Conservation (phyloP, 53 echinoderm and acorn worm species). For the Apostichopus leukothele region DNA sequence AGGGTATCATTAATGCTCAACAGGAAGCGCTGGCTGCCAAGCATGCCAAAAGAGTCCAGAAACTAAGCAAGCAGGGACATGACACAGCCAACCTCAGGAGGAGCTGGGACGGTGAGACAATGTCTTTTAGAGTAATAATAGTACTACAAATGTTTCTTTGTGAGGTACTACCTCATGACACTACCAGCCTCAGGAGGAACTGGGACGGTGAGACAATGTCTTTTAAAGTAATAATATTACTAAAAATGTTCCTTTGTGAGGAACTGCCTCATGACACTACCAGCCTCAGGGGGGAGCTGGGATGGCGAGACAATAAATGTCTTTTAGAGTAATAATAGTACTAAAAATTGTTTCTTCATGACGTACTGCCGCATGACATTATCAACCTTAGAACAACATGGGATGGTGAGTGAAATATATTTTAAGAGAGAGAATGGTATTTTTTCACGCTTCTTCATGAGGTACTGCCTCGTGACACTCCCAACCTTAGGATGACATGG, state of each 20-base stretch:
- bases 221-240: too few species aligned
- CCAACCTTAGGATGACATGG: slow-evolving; percentile 58
- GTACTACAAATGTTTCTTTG: too few species aligned
- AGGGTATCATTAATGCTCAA: slow-evolving; percentile 77
- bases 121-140: neutral
- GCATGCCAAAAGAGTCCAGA: slow-evolving; percentile 66
- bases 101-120: slow-evolving; percentile 76
- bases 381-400: slow-evolving; percentile 69
- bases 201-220: slow-evolving; percentile 67
- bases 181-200: slow-evolving; percentile 42
- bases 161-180: too few species aligned
- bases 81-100: slow-evolving; percentile 68
- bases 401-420: slow-evolving; percentile 59
- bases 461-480: too few species aligned
- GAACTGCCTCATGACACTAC: too few species aligned
- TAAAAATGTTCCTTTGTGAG: too few species aligned
- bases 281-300: slow-evolving; percentile 59
- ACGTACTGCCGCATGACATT: slow-evolving; percentile 45
- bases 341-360: too few species aligned
- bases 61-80: slow-evolving; percentile 64
- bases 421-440: too few species aligned
- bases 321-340: too few species aligned
- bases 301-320: slow-evolving; percentile 61
- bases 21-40: slow-evolving; percentile 69
- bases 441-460: too few species aligned